phyloP scores from a whole-genome alignment of 2,888 invertebrate genomes.

The Drosophila picticornis region DNA sequence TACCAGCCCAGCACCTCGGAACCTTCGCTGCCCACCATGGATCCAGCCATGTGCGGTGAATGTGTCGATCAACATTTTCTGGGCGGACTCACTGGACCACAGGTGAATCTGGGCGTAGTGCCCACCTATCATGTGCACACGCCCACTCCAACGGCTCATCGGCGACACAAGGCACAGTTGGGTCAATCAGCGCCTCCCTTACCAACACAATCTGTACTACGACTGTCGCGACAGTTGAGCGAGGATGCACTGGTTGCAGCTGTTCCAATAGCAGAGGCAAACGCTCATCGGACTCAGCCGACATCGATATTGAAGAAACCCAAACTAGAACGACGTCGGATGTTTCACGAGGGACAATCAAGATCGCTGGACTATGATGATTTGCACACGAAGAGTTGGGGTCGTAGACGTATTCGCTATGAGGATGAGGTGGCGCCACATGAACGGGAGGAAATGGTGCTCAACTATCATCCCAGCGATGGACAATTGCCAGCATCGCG shows the following conservation, averaged over 20 bases:
- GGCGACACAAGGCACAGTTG: conserved; percentile 75
- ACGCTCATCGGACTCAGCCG: conserved; percentile 73
- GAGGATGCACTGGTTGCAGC: conserved; percentile 83
- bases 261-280: conserved; percentile 82
- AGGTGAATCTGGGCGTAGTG: conserved; percentile 78
- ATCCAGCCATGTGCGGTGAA: conserved; percentile 84
- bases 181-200: conserved; percentile 72
- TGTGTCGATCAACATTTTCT: conserved; percentile 84
- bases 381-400: conserved; percentile 83
- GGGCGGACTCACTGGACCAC: conserved; percentile 79
- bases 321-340: conserved; percentile 81
- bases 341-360: conserved; percentile 83
- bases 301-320: conserved; percentile 84
- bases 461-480: conserved; percentile 36
- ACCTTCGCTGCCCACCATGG: conserved; percentile 83
- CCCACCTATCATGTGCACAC: conserved; percentile 84
- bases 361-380: conserved; percentile 85
- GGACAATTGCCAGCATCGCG: conserved; percentile 54
- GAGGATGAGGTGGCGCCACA: conserved; percentile 80
- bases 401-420: conserved; percentile 83
- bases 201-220: conserved; percentile 81
- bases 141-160: conserved; percentile 83
- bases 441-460: conserved; percentile 10
- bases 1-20: conserved; percentile 83
- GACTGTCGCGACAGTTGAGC: conserved; percentile 81